Evolutionary conservation across 2,888 invertebrate species (phyloP).

Genomic region (Gymnocheta viridis): DNA sequence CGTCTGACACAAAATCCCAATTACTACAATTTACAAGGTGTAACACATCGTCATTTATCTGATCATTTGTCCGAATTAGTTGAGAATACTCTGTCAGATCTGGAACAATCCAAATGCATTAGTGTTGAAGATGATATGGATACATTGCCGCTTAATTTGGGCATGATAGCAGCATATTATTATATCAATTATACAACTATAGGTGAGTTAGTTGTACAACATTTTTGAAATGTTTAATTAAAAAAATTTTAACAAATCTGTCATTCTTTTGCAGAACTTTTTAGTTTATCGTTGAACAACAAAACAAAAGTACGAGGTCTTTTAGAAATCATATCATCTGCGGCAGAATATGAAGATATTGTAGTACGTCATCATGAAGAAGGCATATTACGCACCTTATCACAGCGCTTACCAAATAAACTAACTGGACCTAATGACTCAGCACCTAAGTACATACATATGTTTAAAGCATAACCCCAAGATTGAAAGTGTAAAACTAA

Average conservation of each 20-base stretch:
- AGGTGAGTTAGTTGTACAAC: slow-evolving; percentile 83
- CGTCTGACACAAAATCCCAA: slow-evolving; percentile 99
- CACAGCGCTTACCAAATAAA: slow-evolving; percentile 85
- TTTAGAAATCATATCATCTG: slow-evolving; percentile 98
- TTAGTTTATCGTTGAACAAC: slow-evolving; percentile 96
- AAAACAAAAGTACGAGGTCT: slow-evolving; percentile 99
- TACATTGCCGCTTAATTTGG: slow-evolving; percentile 96
- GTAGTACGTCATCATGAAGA: slow-evolving; percentile 98
- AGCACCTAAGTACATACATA: slow-evolving; percentile 90
- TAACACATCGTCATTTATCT: slow-evolving; percentile 97
- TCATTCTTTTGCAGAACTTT: slow-evolving; percentile 88
- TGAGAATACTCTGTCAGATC: slow-evolving; percentile 95
- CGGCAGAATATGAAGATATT: slow-evolving; percentile 97
- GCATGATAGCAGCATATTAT: slow-evolving; percentile 99
- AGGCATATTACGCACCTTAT: slow-evolving; percentile 86
- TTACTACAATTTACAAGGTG: slow-evolving; percentile 98
- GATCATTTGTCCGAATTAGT: slow-evolving; percentile 99
- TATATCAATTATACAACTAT: slow-evolving; percentile 99
- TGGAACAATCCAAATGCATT: slow-evolving; percentile 98
- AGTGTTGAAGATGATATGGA: slow-evolving; percentile 99
- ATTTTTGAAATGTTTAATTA: neutral
- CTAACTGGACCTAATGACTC: slow-evolving; percentile 85
- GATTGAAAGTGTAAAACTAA: neutral
- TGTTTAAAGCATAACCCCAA: slow-evolving; percentile 71
- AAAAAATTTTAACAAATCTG: neutral